phyloP scores from a whole-genome alignment of 1,140 invertebrate species.

The Apis florea region DNA sequence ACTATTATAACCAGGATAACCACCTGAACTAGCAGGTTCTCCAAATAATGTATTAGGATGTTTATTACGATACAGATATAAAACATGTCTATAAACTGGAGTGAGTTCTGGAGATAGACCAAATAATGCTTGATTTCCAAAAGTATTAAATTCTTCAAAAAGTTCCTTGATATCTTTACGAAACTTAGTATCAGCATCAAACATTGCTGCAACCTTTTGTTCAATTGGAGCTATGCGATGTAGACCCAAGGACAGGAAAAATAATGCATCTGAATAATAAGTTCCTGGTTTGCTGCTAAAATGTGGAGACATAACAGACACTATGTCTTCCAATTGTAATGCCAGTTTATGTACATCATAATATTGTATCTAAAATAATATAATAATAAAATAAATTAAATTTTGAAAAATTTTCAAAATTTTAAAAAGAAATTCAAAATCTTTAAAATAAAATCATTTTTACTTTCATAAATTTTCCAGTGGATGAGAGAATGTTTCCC shows the following conservation, averaged over 20 bases:
- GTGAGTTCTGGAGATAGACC: slow-evolving; percentile 89
- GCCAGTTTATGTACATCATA: slow-evolving; percentile 85
- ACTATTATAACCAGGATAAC: slow-evolving; percentile 90
- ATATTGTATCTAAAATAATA: slow-evolving; percentile 80
- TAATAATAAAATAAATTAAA: slow-evolving; percentile 35
- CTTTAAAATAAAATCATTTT: not conserved
- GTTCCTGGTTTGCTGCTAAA: slow-evolving; percentile 89
- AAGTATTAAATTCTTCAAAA: slow-evolving; percentile 86
- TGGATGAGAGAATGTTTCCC: slow-evolving; percentile 73
- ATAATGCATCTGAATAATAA: slow-evolving; percentile 91
- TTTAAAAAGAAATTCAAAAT: not conserved
- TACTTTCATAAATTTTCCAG: slow-evolving; percentile 79
- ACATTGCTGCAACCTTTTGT: slow-evolving; percentile 85
- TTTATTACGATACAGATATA: slow-evolving; percentile 85
- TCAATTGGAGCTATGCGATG: slow-evolving; percentile 85
- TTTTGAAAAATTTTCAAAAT: not conserved
- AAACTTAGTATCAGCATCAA: slow-evolving; percentile 91
- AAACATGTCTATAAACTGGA: slow-evolving; percentile 90
- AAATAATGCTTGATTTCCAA: slow-evolving; percentile 83
- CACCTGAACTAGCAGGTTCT: slow-evolving; percentile 80
- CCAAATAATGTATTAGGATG: slow-evolving; percentile 84
- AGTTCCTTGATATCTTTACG: slow-evolving; percentile 85
- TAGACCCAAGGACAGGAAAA: slow-evolving; percentile 89
- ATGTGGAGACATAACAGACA: slow-evolving; percentile 86
- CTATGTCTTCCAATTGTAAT: slow-evolving; percentile 83